Conservation (phyloP, 1,140 invertebrate genomes). For the Achatina immaculata region DNA sequence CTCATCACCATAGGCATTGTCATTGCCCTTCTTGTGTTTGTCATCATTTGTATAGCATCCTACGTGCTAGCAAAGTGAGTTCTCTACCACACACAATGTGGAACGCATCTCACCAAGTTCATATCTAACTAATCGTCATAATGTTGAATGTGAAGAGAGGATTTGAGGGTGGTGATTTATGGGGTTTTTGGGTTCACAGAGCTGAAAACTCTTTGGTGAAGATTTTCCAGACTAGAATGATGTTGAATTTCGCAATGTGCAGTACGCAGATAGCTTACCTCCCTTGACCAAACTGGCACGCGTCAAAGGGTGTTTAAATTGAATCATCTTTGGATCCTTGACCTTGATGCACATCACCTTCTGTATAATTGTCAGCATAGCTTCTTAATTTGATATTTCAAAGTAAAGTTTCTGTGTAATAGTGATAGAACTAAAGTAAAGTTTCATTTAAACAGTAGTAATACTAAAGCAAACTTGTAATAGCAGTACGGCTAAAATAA, state of each 20-base stretch:
- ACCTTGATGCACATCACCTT: too few species aligned
- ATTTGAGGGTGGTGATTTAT: neutral
- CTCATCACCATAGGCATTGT: conserved; percentile 49
- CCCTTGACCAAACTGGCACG: too few species aligned
- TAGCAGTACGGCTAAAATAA: too few species aligned
- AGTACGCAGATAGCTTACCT: neutral
- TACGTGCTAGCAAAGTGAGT: conserved; percentile 50
- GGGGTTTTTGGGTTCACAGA: neutral
- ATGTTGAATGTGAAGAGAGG: neutral
- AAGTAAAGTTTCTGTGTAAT: too few species aligned
- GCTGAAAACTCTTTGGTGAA: neutral
- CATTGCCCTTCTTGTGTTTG: conserved; percentile 45
- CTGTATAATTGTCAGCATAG: too few species aligned
- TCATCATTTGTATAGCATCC: conserved; percentile 49
- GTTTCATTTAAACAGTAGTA: too few species aligned
- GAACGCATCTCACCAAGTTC: neutral
- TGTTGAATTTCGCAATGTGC: neutral
- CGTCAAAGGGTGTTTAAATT: too few species aligned
- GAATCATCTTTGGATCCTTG: too few species aligned
- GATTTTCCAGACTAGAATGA: neutral
- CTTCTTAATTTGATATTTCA: too few species aligned
- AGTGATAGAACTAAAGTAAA: too few species aligned
- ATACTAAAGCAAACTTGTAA: too few species aligned
- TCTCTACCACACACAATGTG: neutral
- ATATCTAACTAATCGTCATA: neutral